Evolutionary conservation across 2,797 vertebrate genomes (phyloP).

Genomic region (Hyperoplus immaculatus): DNA sequence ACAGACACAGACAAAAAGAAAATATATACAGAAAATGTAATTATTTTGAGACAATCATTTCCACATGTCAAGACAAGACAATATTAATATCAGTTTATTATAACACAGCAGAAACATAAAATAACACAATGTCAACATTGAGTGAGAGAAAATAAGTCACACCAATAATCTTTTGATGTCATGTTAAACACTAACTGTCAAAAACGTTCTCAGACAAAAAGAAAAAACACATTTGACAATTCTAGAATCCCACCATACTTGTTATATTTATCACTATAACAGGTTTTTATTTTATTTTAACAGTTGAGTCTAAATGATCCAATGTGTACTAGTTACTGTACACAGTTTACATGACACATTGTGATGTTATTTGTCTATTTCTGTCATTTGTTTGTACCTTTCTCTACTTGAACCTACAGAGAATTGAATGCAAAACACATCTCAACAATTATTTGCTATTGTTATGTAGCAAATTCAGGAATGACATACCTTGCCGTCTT

Average conservation of each 20-base stretch:
- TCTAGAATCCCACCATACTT: not conserved
- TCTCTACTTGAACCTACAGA: not conserved
- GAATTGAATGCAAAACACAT: not conserved
- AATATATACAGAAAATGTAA: slow-evolving; percentile 10
- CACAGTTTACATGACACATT: slow-evolving; percentile 1
- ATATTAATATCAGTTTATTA: slow-evolving; percentile 9
- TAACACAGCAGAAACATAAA: slow-evolving; percentile 22
- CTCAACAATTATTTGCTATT: not conserved
- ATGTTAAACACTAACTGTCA: slow-evolving; percentile 11
- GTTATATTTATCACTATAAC: not conserved
- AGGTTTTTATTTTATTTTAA: not conserved
- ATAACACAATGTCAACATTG: slow-evolving; percentile 2
- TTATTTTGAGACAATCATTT: slow-evolving; percentile 36
- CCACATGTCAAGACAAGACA: slow-evolving; percentile 8
- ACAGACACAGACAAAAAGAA: slow-evolving; percentile 13
- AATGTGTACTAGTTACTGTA: not conserved
- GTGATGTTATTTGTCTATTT: not conserved
- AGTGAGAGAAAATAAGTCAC: slow-evolving; percentile 6
- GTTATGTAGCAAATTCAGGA: not conserved
- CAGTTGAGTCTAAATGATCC: not conserved
- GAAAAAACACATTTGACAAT: not conserved
- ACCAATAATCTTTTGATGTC: not conserved
- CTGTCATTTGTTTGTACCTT: not conserved
- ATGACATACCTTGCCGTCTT: slow-evolving; percentile 95
- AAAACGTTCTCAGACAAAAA: not conserved